Evolutionary conservation across 2,888 invertebrate species (phyloP).

Genomic region (Dyspetes luteomarginatus): DNA sequence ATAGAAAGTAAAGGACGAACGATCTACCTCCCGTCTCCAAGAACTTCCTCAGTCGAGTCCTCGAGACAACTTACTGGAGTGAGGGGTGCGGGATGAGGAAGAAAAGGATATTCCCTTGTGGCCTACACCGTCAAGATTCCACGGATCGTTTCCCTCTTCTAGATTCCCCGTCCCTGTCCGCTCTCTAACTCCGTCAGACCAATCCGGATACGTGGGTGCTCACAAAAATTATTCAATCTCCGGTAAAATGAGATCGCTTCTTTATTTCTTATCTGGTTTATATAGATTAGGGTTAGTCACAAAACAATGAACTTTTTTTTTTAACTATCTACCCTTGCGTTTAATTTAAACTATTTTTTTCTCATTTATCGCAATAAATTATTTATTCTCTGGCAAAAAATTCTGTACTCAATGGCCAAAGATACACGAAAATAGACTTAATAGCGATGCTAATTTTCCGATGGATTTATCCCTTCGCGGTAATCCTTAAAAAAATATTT

Average conservation of each 20-base stretch:
- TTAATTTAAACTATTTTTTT: no score
- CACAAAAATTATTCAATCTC: conserved; percentile 49
- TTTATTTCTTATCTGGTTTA: no score
- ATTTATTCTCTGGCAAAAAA: no score
- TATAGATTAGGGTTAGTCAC: no score
- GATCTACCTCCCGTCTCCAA: conserved; percentile 29
- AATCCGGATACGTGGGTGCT: conserved; percentile 23
- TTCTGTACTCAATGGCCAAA: no score
- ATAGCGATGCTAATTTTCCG: no score
- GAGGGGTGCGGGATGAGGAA: neutral
- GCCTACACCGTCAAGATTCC: conserved; percentile 15
- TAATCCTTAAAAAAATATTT: no score
- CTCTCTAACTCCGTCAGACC: conserved; percentile 1
- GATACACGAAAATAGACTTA: no score
- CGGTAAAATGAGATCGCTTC: conserved; percentile 7
- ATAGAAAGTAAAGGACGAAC: neutral
- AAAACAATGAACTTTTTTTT: no score
- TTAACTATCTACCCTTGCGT: no score
- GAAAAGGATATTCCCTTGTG: conserved; percentile 12
- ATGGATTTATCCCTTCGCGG: no score
- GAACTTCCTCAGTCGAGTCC: conserved; percentile 30
- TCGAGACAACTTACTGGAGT: conserved; percentile 10
- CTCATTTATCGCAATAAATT: no score
- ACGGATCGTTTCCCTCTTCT: conserved; percentile 23
- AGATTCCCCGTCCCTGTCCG: neutral